Evolutionary conservation across 2,113 vertebrate genomes (phyloP).

Genomic region (Heliornis fulica): DNA sequence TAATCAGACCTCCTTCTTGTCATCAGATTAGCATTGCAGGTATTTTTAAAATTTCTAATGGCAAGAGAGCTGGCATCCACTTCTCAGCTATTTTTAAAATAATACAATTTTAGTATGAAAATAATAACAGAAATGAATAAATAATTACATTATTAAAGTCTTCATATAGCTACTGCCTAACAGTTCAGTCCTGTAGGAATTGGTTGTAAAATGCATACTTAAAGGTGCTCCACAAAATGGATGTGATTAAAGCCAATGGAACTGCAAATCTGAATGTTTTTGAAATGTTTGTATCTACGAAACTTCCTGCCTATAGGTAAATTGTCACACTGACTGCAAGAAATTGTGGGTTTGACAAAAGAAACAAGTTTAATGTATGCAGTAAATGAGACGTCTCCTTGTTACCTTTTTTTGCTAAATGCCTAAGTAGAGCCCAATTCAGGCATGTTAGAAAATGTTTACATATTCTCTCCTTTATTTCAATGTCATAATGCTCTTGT

Average conservation of each 20-base stretch:
- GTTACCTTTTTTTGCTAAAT: not conserved
- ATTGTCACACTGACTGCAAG: not conserved
- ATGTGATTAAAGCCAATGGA: not conserved
- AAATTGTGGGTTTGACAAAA: not conserved
- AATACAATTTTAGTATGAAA: not conserved
- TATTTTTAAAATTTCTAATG: not conserved
- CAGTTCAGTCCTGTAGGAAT: not conserved
- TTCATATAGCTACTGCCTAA: not conserved
- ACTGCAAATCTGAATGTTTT: not conserved
- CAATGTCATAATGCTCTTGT: not conserved
- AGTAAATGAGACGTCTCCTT: not conserved
- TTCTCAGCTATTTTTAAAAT: not conserved
- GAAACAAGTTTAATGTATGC: not conserved
- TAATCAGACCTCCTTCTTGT: not conserved
- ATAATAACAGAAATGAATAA: not conserved
- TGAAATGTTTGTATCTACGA: not conserved
- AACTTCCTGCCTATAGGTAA: not conserved
- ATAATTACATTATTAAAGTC: not conserved
- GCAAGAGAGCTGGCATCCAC: not conserved
- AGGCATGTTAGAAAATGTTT: not conserved
- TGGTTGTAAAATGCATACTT: not conserved
- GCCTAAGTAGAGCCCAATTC: not conserved
- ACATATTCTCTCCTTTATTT: not conserved
- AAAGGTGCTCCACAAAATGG: not conserved
- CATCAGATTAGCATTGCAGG: not conserved